Base-by-base conservation (phyloP, 2,888 invertebrate genomes). In the Andrena minutula region DNA sequence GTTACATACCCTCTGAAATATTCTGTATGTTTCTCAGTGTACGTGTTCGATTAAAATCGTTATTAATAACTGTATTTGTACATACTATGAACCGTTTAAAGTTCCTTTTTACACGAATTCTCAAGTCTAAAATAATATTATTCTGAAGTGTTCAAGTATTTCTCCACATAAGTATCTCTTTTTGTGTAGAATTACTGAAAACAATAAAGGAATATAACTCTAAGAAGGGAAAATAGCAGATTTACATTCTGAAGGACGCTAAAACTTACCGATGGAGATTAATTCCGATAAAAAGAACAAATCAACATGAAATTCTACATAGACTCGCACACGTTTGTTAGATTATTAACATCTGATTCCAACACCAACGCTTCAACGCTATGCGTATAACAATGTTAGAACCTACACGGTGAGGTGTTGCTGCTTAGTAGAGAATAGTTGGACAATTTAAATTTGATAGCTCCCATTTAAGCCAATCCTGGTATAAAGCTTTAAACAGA, bases 131-230 rank as follows among this genome's bases (percentile, higher is more conserved):
- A 51, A 73, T 73, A 73, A 76, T 23, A 73, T 32, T 73, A 49
- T 76, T 64, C 56, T 63, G 72, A 63, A 16, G 51, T 41, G 58
- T 58, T 76, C 56, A 32, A 73, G 74, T 47, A 76, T 23, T 65
- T 71, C 73, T 76, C 49, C 76, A 73, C 53, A 76, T 64, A 76
- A 73, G 74, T 58, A 65, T 56, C 32, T 56, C 76, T 47, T 76
- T 73, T 64, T 73, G 58, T 73, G 76, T 32, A 73, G 64, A 76
- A 76, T 76, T 73, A 76, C 76, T 76, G 76, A 76, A 76, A 76
- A 76, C 32, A 73, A 76, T 73, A 76, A 72, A 76, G 75, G 73
- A 56, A 76, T 73, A 64, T 72, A 73, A 73, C 74, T 76, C 76
- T 64, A 56, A 58, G 47, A 65, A 73, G 58, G 30, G 63, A 49